Percentiles rank a stretch among this genome's conserved stretches.
Evolutionary conservation across 1,140 invertebrate genomes (phyloP).

Genomic region (Gonioctena quinquepunctata): DNA sequence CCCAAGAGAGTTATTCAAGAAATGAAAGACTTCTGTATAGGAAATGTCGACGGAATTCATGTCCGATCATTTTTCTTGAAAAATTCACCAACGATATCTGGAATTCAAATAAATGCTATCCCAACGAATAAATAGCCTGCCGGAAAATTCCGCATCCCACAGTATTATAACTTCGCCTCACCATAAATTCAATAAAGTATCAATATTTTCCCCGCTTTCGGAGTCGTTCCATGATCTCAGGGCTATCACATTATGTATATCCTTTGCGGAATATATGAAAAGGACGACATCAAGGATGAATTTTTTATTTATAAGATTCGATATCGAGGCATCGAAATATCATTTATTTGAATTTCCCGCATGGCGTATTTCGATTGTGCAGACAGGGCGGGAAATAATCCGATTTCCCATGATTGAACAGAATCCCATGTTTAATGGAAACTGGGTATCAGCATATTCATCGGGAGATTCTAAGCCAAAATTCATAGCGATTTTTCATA

Average conservation of each 20-base stretch:
- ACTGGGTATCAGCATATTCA: neutral
- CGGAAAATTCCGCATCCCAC: neutral
- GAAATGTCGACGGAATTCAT: no score
- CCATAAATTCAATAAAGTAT: conserved; percentile 20
- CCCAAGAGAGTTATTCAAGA: no score
- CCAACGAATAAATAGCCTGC: conserved; percentile 9
- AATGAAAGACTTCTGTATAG: no score
- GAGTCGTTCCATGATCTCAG: neutral
- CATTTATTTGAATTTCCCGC: conserved; percentile 1
- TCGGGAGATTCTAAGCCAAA: neutral
- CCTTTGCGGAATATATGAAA: neutral
- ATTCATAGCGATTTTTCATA: neutral
- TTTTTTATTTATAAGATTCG: conserved; percentile 1
- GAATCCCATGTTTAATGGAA: neutral
- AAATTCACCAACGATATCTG: neutral
- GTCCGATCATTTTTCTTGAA: neutral
- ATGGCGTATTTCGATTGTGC: neutral
- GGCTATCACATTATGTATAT: conserved; percentile 20
- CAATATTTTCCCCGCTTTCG: conserved; percentile 13
- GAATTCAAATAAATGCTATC: neutral
- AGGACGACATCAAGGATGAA: neutral
- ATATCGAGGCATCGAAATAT: neutral
- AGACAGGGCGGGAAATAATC: neutral
- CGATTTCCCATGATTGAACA: neutral
- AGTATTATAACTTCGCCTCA: conserved; percentile 12